These are phyloP conservation scores for Dreissena polymorpha DNA, from an alignment of 1,140 invertebrate genomes.

Conservation along the genomic window DNA sequence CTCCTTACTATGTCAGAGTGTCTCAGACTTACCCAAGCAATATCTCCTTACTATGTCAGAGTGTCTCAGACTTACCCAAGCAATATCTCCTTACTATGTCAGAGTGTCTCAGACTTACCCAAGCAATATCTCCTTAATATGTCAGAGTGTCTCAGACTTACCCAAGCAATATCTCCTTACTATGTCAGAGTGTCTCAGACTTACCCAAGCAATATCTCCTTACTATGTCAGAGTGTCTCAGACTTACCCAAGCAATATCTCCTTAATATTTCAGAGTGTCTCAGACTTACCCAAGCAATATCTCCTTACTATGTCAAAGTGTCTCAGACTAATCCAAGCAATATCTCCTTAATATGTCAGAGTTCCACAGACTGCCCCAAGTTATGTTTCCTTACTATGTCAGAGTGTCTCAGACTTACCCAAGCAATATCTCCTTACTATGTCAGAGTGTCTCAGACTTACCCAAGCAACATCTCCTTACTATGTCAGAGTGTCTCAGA, in stretches of 20 bases:
- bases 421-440: constrained; percentile 74
- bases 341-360: constrained; percentile 68
- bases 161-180: constrained; percentile 74
- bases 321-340: constrained; percentile 75
- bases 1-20: constrained; percentile 72
- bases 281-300: constrained; percentile 75
- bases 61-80: constrained; percentile 75
- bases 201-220: constrained; percentile 75
- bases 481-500: constrained; percentile 72
- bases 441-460: constrained; percentile 72
- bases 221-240: constrained; percentile 73
- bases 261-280: constrained; percentile 77
- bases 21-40: constrained; percentile 76
- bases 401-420: constrained; percentile 73
- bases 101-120: constrained; percentile 74
- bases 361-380: constrained; percentile 74
- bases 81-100: constrained; percentile 72
- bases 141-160: constrained; percentile 74
- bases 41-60: constrained; percentile 67
- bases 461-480: constrained; percentile 76
- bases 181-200: constrained; percentile 73
- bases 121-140: constrained; percentile 71
- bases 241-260: constrained; percentile 74
- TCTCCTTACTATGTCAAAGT: constrained; percentile 72
- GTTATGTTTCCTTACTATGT: constrained; percentile 75